phyloP scores from a whole-genome alignment of 2,888 invertebrate genomes.

The Rhodophaea formosa region DNA sequence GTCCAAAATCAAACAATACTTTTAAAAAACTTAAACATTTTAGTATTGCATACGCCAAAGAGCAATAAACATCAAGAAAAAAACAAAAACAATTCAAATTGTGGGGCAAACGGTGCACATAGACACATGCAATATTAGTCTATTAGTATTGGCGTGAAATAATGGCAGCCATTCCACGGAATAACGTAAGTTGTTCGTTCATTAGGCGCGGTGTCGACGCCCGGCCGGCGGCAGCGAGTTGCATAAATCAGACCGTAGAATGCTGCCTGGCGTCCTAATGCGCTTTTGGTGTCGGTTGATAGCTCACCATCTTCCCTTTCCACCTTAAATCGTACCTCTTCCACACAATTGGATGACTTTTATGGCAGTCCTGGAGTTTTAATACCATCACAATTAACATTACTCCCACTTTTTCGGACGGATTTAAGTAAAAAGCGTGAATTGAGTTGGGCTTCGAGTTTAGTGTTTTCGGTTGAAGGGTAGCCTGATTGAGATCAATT shows the following conservation, averaged over 20 bases:
- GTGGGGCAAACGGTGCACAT: slow-evolving; percentile 41
- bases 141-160: slow-evolving; percentile 72
- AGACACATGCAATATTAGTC: slow-evolving; percentile 42
- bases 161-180: slow-evolving; percentile 70
- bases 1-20: slow-evolving; percentile 37
- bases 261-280: slow-evolving; percentile 73
- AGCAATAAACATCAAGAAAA: background rate
- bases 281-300: slow-evolving; percentile 76
- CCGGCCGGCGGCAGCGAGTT: slow-evolving; percentile 64
- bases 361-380: slow-evolving; percentile 29
- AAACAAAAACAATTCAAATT: slow-evolving; percentile 29
- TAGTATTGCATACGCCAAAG: background rate
- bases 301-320: slow-evolving; percentile 50
- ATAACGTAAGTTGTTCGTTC: slow-evolving; percentile 73
- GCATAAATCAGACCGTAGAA: slow-evolving; percentile 77
- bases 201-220: slow-evolving; percentile 70
- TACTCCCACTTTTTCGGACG: slow-evolving; percentile 26
- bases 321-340: slow-evolving; percentile 40
- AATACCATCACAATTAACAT: slow-evolving; percentile 36
- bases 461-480: background rate
- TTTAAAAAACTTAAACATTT: slow-evolving; percentile 14
- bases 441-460: background rate
- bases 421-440: slow-evolving; percentile 19
- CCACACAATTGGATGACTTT: slow-evolving; percentile 30
- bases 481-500: background rate